phyloP scores from a whole-genome alignment of 2,888 invertebrate species.

The Dinocampus coccinellae region DNA sequence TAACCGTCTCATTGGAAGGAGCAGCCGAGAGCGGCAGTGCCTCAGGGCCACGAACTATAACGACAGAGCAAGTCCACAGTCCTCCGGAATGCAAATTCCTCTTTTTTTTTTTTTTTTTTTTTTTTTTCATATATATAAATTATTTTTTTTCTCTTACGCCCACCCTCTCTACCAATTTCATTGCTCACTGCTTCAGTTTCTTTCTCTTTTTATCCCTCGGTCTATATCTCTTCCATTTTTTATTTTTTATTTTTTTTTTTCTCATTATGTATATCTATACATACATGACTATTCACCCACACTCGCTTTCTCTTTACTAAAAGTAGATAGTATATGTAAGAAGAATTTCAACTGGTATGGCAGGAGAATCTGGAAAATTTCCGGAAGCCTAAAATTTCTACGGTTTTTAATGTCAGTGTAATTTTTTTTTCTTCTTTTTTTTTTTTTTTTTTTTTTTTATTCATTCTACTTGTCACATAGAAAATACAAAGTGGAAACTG shows the following conservation, averaged over 20 bases:
- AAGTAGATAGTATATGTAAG: background rate
- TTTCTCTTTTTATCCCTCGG: background rate
- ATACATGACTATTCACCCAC: background rate
- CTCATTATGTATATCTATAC: background rate
- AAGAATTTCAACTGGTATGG: background rate
- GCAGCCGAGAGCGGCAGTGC: conserved; percentile 20
- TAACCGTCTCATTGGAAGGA: conserved; percentile 24
- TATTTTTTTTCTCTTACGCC: conserved; percentile 7
- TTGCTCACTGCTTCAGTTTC: background rate
- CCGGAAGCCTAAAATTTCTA: background rate
- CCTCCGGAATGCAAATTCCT: conserved; percentile 45
- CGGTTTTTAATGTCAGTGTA: background rate
- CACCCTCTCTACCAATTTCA: background rate
- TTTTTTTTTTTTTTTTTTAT: too few species aligned
- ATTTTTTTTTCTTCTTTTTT: too few species aligned
- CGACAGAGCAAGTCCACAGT: conserved; percentile 32
- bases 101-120: conserved; percentile 31
- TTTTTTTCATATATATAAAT: background rate
- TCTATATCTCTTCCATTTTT: background rate
- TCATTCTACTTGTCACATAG: too few species aligned
- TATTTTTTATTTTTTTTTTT: background rate
- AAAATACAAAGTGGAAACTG: too few species aligned
- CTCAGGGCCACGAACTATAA: conserved; percentile 37
- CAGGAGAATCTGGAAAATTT: background rate
- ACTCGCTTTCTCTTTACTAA: background rate